These are phyloP conservation scores for Podarcis cretensis DNA, from an alignment of 2,113 vertebrate species.

Conservation along the genomic window DNA sequence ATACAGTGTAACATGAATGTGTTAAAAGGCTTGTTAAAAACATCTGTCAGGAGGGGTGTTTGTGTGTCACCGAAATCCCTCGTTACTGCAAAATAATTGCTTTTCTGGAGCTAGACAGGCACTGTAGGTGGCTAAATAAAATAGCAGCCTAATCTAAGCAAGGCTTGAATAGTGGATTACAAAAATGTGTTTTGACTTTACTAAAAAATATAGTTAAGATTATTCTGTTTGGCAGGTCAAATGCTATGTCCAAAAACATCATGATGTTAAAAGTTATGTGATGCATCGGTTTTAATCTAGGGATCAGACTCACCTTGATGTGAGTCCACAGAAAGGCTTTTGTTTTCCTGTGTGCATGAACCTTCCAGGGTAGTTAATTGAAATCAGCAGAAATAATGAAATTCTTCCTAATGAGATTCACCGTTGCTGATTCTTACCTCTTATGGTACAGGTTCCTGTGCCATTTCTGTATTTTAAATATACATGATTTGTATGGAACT, in stretches of 20 bases:
- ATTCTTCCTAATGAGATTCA: neutral
- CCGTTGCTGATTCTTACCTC: neutral
- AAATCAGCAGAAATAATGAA: neutral
- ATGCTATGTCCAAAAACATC: neutral
- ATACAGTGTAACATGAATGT: constrained; percentile 27
- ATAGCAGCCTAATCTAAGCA: neutral
- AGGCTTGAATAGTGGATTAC: neutral
- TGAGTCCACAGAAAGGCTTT: neutral
- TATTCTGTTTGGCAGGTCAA: neutral
- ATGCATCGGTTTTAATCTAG: neutral
- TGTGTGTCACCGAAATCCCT: constrained; percentile 17
- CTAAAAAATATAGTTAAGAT: neutral
- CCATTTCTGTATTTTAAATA: neutral
- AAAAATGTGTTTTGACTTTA: neutral
- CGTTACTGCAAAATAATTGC: neutral
- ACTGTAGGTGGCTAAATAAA: constrained; percentile 16
- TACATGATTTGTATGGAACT: neutral
- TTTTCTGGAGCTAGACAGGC: neutral
- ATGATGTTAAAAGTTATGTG: neutral
- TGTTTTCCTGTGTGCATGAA: neutral
- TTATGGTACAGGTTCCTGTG: neutral
- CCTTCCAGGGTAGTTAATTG: neutral
- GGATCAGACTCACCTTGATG: neutral
- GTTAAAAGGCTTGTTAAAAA: constrained; percentile 32
- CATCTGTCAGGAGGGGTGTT: constrained; percentile 19